Base-by-base conservation (phyloP, 2,888 invertebrate species). In the Bombylius major region DNA sequence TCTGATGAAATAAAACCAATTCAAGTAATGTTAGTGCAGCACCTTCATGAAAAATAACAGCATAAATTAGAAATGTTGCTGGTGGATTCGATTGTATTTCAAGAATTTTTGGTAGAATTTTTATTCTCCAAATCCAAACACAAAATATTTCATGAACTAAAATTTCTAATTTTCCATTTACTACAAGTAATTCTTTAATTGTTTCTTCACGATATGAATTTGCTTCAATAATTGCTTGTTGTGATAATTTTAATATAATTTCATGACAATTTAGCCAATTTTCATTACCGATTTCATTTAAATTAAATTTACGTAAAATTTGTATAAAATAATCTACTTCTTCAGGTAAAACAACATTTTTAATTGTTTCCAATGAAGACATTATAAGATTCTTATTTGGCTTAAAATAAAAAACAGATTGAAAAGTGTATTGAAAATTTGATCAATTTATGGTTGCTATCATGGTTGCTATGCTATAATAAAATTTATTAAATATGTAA, bases 241-340 rank as follows among this genome's bases (percentile, higher is more conserved):
- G 91, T 66, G 89, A 89, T 12, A 95, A 70, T 70, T 91, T 88
- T 66, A 92, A 87, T 9, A 93, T 70, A 64, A 86, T 79, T 67
- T 89, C 84, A 68, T 94, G 93, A 75, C 82, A 83, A 63, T 88
- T 86, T 50, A 89, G 75, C 90, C 90, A 91, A 54, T 86, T 88
- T 64, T 77, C 75, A 51, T 78, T 81, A 52, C 89, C 92, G 59
- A 92, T 77, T 59, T 80, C 79, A 60, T 81, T 79, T 39, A 91
- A 77, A 46, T 79, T 75, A 58, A 82, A 83, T 36, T 81, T 76
- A 61, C 80, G 77, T 70, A 91, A 80, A 62, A 84, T 82, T 67
- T 88, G 82, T 5, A 90, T 79, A 65, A 82, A 89, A 61, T 82
- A 73, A 67, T 89, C 88, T 7, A 87, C 75, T 75, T 92, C 91